Conservation (phyloP, 2,797 vertebrate species). For the Nasua narica region DNA sequence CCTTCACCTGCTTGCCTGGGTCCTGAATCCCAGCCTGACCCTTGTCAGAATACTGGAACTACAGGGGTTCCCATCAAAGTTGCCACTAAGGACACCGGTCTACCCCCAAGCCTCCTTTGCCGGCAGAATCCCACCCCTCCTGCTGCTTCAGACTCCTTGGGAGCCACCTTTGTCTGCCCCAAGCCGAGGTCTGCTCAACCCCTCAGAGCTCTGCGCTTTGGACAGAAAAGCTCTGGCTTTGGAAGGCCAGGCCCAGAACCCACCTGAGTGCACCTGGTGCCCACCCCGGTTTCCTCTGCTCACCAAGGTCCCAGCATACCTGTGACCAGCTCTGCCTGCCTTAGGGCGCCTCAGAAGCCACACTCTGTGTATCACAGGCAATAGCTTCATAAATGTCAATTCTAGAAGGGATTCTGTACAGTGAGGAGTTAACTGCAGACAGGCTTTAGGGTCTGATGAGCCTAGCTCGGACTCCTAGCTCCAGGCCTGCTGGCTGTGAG, state of each 20-base stretch:
- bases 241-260: not conserved
- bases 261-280: not conserved
- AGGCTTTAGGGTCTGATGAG: not conserved
- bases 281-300: not conserved
- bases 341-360: not conserved
- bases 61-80: not conserved
- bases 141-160: not conserved
- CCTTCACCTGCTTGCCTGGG: not conserved
- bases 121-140: not conserved
- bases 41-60: not conserved
- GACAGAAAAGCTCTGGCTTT: not conserved
- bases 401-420: not conserved
- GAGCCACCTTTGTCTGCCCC: not conserved
- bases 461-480: not conserved
- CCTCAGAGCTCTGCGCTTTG: not conserved
- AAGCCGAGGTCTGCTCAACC: not conserved
- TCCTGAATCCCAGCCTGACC: not conserved
- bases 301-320: not conserved
- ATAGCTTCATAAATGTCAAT: not conserved
- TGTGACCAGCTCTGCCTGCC: not conserved
- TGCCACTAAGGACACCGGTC: not conserved
- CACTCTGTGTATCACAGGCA: not conserved
- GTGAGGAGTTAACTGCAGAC: not conserved
- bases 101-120: not conserved
- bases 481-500: not conserved